Base-by-base conservation (phyloP, 2,888 invertebrate genomes). In the Halictus ligatus region DNA sequence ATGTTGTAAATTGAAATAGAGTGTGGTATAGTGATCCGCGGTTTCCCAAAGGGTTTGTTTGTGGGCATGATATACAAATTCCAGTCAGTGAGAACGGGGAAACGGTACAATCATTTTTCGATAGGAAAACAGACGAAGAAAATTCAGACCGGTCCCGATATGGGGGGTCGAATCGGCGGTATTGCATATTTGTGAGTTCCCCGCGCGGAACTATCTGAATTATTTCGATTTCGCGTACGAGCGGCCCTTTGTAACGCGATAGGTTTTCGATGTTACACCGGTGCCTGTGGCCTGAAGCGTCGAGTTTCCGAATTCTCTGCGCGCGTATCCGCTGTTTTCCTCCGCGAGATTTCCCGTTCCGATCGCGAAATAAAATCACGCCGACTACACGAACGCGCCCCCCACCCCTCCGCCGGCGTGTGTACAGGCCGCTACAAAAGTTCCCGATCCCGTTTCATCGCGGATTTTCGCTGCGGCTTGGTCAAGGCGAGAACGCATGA, bases 231-330 rank as follows among this genome's bases (percentile, higher is more conserved):
- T 76, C 84, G 75, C 75, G 84, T 80, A 80, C 84, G 71, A 69
- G 40, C 77, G 76, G 74, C 71, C 86, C 89, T 90, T 90, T 90
- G 90, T 90, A 90, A 90, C 84, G 81, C 77, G 89, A 90, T 90
- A 90, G 85, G 85, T 88, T 90, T 88, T 85, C 85, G 80, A 77
- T 76, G 86, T 88, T 86, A 89, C 88, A 85, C 77, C 86, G 82
- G 79, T 84, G 87, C 85, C 85, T 88, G 90, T 81, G 89, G 89
- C 88, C 75, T 75, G 79, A 29, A 80, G 87, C 83, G 84, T 90
- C 90, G 90, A 76, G 86, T 90, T 90, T 81, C 89, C 84, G 80
- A 89, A 90, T 88, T 88, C 85, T 74, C 80, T 29, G 48, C 80
- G 64, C 80, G 69, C 71, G 76, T 75, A 77, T 74, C 72, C 50